A percentile compares a stretch with the other conserved stretches of the same genome.
phyloP scores from a whole-genome alignment of 2,888 invertebrate genomes.

The Patella depressa region DNA sequence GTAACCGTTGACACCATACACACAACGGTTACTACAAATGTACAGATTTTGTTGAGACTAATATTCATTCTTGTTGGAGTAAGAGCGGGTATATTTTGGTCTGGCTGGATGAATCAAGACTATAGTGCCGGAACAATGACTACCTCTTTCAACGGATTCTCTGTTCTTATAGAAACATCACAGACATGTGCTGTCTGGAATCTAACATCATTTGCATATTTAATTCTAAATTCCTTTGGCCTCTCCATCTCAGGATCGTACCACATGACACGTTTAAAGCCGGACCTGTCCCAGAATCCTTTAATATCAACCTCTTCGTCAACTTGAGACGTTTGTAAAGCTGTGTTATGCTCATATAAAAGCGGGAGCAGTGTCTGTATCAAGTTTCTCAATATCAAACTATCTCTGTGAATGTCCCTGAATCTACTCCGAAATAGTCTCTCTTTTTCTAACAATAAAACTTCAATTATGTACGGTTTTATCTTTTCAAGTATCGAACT shows the following conservation, averaged over 20 bases:
- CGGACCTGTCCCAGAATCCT: constrained; percentile 81
- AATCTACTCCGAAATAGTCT: constrained; percentile 25
- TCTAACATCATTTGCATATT: constrained; percentile 15
- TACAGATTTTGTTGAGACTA: too few relatives aligned
- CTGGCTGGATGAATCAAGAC: too few relatives aligned
- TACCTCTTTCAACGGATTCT: constrained; percentile 78
- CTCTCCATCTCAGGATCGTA: not conserved
- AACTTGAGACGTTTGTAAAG: constrained; percentile 73
- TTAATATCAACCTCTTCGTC: constrained; percentile 86
- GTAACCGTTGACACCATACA: too few relatives aligned
- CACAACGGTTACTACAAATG: too few relatives aligned
- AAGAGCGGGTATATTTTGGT: too few relatives aligned
- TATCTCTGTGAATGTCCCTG: constrained; percentile 24
- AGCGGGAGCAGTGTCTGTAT: constrained; percentile 31
- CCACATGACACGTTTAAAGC: constrained; percentile 38
- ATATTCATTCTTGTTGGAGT: too few relatives aligned
- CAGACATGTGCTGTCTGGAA: constrained; percentile 80
- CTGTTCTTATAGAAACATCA: constrained; percentile 80
- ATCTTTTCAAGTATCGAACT: constrained; percentile 54
- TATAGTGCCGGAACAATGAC: too few relatives aligned
- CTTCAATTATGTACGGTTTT: constrained; percentile 78
- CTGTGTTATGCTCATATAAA: constrained; percentile 40
- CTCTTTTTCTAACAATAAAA: constrained; percentile 70
- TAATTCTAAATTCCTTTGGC: constrained; percentile 10
- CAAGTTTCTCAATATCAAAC: constrained; percentile 29